Evolutionary conservation across 1,140 invertebrate species (phyloP), one percentile per base, ranked within the genome.

Genomic region (Achatina immaculata): DNA sequence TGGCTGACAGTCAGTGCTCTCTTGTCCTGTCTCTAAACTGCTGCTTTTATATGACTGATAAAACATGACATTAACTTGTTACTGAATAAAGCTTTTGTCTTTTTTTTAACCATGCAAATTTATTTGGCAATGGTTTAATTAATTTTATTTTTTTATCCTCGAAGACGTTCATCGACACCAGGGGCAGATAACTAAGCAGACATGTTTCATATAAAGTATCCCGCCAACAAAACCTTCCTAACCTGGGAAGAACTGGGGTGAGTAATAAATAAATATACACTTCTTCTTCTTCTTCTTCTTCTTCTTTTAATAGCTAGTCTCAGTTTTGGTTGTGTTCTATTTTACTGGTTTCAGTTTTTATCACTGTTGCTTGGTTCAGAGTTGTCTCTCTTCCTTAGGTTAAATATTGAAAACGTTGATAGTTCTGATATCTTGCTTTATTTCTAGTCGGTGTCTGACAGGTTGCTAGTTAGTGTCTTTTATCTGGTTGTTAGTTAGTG

Each of bases 141-240:
- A n/a, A n/a, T n/a, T n/a, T n/a, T n/a, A n/a, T n/a, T n/a, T n/a
- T n/a, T n/a, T n/a, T n/a, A n/a, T n/a, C n/a, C n/a, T n/a, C n/a
- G n/a, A n/a, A n/a, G n/a, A n/a, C n/a, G n/a, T n/a, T n/a, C n/a
- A n/a, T n/a, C n/a, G n/a, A n/a, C n/a, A n/a, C n/a, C n/a, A n/a
- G n/a, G n/a, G n/a, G n/a, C n/a, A n/a, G n/a, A n/a, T n/a, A n/a
- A n/a, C n/a, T n/a, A n/a, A n/a, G n/a, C n/a, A n/a, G n/a, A n/a
- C n/a, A 62, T 69, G 68, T 69, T 69, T 69, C 68, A 69, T 38
- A 19, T 69, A 28, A 7, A 69, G n/a, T 69, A 69, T 43, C 68
- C 68, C 3, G 68, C 36, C 6, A 69, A 24, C 24, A 69, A 7
- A 69, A 4, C n/a, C 68, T 69, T 69, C 21, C 3, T 69, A 21